A percentile compares a stretch with the other conserved stretches of the same genome.
These are phyloP conservation scores for Passer domesticus DNA, from an alignment of 2,113 vertebrate species.

Conservation along the genomic window DNA sequence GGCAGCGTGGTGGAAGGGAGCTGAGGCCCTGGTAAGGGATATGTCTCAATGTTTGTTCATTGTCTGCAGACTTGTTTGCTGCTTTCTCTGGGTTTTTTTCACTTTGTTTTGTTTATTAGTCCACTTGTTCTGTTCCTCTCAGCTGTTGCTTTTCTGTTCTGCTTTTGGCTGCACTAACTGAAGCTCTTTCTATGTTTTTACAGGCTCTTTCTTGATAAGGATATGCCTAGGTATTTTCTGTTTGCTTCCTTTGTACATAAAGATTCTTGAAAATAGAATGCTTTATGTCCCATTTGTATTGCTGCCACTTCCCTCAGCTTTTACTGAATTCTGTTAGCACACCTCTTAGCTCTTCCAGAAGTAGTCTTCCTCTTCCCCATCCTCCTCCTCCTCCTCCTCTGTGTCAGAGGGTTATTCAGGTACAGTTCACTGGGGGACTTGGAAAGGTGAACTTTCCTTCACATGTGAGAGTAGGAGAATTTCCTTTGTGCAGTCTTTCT, in stretches of 20 bases:
- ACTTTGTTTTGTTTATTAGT: constrained; percentile 33
- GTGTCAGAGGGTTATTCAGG: neutral
- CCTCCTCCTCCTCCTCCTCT: neutral
- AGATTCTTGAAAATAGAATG: constrained; percentile 41
- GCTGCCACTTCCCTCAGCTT: constrained; percentile 14
- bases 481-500: neutral
- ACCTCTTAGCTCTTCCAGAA: neutral
- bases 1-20: neutral
- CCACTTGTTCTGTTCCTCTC: constrained; percentile 37
- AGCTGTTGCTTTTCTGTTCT: constrained; percentile 60
- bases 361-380: neutral
- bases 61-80: constrained; percentile 13
- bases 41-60: neutral
- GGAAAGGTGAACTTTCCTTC: neutral
- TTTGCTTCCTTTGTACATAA: constrained; percentile 77
- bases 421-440: neutral
- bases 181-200: constrained; percentile 83
- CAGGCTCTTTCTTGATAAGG: constrained; percentile 99
- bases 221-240: constrained; percentile 96
- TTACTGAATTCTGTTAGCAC: neutral
- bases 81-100: neutral
- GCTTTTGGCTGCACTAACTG: constrained; percentile 77
- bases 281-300: constrained; percentile 71
- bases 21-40: neutral
- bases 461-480: neutral